These are phyloP conservation scores for Oxyura jamaicensis DNA, from an alignment of 2,113 vertebrate genomes.

Conservation along the genomic window DNA sequence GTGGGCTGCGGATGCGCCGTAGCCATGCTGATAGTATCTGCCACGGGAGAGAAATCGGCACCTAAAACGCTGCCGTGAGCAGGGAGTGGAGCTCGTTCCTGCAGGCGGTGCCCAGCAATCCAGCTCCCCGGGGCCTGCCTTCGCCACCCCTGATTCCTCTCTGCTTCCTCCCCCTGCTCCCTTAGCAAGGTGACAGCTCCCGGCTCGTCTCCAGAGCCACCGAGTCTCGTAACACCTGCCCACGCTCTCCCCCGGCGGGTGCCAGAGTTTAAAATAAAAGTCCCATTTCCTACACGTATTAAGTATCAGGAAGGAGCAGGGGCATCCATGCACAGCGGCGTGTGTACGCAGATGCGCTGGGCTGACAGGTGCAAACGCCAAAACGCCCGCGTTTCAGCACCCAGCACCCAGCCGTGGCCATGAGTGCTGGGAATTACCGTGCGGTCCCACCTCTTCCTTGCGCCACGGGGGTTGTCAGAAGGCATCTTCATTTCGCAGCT, in stretches of 20 bases:
- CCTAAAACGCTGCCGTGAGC: slow-evolving; percentile 19
- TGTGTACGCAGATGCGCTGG: not conserved
- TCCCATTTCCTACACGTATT: slow-evolving; percentile 53
- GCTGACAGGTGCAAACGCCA: slow-evolving; percentile 52
- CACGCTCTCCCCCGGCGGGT: slow-evolving; percentile 11
- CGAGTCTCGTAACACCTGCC: slow-evolving; percentile 39
- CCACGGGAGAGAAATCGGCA: slow-evolving; percentile 31
- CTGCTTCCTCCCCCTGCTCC: slow-evolving; percentile 1
- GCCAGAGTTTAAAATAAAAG: slow-evolving; percentile 49
- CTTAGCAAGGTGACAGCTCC: slow-evolving; percentile 46
- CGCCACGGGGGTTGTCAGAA: slow-evolving; percentile 41
- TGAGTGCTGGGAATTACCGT: slow-evolving; percentile 12
- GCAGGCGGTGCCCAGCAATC: slow-evolving; percentile 2
- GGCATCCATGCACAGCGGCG: not conserved
- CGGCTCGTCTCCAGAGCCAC: not conserved
- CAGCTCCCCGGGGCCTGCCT: not conserved
- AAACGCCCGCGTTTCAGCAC: not conserved
- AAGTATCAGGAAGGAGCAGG: slow-evolving; percentile 55
- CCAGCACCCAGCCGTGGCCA: not conserved
- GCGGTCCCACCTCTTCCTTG: slow-evolving; percentile 21
- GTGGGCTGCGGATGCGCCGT: slow-evolving; percentile 55
- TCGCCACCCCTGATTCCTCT: not conserved
- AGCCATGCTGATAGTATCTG: slow-evolving; percentile 66
- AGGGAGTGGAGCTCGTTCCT: slow-evolving; percentile 45
- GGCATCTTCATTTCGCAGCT: slow-evolving; percentile 50